Percentiles rank a stretch among this genome's conserved stretches.
phyloP scores from a whole-genome alignment of 2,888 invertebrate genomes.

The Sympetrum striolatum region DNA sequence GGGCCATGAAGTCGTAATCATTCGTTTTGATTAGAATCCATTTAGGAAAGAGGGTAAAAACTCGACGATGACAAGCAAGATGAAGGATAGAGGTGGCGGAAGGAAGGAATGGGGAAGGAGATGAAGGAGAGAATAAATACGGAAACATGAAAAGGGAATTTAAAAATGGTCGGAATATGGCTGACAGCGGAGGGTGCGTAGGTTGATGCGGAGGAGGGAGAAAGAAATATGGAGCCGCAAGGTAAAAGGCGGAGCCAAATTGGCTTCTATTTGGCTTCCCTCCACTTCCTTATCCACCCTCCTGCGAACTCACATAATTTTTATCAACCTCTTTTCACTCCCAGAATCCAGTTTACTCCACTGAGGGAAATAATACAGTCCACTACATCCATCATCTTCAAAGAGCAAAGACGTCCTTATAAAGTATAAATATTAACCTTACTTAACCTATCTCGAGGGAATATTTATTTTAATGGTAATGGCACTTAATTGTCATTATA shows the following conservation, averaged over 20 bases:
- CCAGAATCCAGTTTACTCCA: neutral
- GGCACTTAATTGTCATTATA: too few species aligned
- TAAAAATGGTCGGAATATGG: neutral
- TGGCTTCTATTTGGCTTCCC: constrained; percentile 18
- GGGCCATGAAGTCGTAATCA: too few species aligned
- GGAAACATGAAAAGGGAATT: neutral
- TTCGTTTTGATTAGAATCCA: too few species aligned
- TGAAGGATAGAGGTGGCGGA: neutral
- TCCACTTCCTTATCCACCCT: neutral
- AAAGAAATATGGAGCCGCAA: neutral
- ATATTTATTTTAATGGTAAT: too few species aligned
- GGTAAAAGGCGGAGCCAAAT: constrained; percentile 1
- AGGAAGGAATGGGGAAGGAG: neutral
- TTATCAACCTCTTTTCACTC: neutral
- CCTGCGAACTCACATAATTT: neutral
- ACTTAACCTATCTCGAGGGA: too few species aligned
- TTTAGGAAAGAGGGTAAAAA: too few species aligned
- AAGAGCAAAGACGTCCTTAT: too few species aligned
- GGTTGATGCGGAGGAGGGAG: neutral
- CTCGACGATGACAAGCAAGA: too few species aligned
- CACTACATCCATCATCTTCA: too few species aligned
- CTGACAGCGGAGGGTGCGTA: neutral
- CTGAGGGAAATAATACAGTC: too few species aligned
- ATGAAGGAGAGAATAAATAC: neutral
- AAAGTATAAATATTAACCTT: too few species aligned